Evolutionary conservation across 2,113 vertebrate genomes (phyloP).

Genomic region (Xenus cinereus): DNA sequence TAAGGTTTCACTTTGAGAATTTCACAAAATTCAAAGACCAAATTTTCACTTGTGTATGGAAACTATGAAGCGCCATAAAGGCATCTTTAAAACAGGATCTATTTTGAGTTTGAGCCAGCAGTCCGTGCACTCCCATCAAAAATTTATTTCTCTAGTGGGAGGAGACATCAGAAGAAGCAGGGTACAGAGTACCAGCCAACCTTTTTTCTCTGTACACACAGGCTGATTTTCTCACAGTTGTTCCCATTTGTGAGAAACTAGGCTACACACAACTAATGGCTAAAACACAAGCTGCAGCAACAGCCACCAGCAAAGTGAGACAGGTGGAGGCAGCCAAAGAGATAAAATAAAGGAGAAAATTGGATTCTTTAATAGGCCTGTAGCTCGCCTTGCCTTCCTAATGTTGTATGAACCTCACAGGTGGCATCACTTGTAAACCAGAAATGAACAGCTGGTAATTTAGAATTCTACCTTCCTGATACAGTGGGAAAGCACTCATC

Average conservation of each 20-base stretch:
- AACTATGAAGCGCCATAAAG: background rate
- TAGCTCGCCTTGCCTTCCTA: background rate
- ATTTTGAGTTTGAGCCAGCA: background rate
- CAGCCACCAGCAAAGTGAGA: background rate
- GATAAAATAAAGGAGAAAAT: background rate
- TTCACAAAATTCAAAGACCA: background rate
- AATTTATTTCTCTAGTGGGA: background rate
- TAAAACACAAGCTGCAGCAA: background rate
- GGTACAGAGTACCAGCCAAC: background rate
- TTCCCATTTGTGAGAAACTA: background rate
- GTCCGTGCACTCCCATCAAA: background rate
- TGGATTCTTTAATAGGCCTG: background rate
- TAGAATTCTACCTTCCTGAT: background rate
- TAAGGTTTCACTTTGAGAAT: background rate
- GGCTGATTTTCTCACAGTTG: background rate
- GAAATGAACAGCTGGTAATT: background rate
- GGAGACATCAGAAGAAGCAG: background rate
- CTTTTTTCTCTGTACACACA: fast-evolving
- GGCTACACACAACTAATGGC: background rate
- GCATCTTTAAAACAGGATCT: background rate
- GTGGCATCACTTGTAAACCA: background rate
- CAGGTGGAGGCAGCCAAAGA: background rate
- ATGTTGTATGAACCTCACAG: background rate
- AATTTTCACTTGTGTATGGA: background rate
- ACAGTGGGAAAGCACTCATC: background rate